A percentile compares a stretch with the other conserved stretches of the same genome.
phyloP scores from a whole-genome alignment of 2,797 vertebrate species.

The Alouatta caraya region DNA sequence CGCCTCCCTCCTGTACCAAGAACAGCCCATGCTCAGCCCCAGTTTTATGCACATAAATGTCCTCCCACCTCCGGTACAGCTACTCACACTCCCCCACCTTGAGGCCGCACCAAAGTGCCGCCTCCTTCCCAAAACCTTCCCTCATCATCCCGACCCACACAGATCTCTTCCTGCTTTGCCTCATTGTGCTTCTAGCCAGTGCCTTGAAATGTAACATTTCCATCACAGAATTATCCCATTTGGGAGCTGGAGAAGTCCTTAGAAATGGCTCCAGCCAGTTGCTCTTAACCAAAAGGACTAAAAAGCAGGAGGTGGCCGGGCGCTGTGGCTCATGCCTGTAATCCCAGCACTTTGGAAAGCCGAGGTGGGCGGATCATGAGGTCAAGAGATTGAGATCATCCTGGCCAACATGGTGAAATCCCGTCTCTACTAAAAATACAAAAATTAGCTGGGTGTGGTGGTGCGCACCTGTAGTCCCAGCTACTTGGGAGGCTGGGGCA shows the following conservation, averaged over 20 bases:
- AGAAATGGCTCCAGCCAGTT: background rate
- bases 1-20: background rate
- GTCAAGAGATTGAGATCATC: too few relatives aligned
- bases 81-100: background rate
- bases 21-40: slow-evolving; percentile 35
- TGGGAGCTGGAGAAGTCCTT: background rate
- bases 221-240: background rate
- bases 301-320: background rate
- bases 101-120: background rate
- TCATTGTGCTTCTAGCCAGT: slow-evolving; percentile 46
- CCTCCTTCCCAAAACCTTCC: slow-evolving; percentile 39
- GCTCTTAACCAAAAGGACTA: background rate
- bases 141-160: slow-evolving; percentile 29
- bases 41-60: slow-evolving; percentile 4
- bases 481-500: too few relatives aligned
- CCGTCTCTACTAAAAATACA: too few relatives aligned
- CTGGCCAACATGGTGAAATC: too few relatives aligned
- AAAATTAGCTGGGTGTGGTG: too few relatives aligned
- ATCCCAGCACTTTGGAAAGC: too few relatives aligned
- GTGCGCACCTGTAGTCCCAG: too few relatives aligned
- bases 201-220: background rate
- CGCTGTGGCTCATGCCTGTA: too few relatives aligned
- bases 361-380: too few relatives aligned
- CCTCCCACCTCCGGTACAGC: slow-evolving; percentile 50
- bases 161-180: background rate